Percentiles rank a stretch among this genome's conserved stretches.
Conservation (phyloP, 2,113 vertebrate species). For the Acrocephalus arundinaceus region DNA sequence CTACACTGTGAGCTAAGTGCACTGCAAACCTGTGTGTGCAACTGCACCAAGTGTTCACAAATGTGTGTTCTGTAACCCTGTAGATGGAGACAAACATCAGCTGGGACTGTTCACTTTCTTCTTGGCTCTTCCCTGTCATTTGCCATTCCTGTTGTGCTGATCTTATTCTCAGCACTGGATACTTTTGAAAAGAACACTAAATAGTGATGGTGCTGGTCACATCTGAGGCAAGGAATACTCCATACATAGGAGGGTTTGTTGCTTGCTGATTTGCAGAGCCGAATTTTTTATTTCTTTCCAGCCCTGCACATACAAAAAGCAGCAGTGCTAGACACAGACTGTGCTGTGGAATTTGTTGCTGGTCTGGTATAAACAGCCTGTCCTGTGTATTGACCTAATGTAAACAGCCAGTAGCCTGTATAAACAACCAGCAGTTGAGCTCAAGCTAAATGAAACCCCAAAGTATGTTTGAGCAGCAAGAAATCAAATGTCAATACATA, state of each 20-base stretch:
- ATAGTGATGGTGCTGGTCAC: neutral
- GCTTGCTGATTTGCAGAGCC: neutral
- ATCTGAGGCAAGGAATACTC: neutral
- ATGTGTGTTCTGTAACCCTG: neutral
- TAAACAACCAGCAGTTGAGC: slow-evolving; percentile 58
- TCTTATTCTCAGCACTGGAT: neutral
- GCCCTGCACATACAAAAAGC: neutral
- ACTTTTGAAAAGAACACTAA: neutral
- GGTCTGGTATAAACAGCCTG: slow-evolving; percentile 50
- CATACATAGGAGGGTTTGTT: neutral
- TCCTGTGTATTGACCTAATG: slow-evolving; percentile 55
- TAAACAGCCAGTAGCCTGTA: slow-evolving; percentile 68
- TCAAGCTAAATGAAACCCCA: slow-evolving; percentile 16
- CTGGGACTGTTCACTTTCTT: neutral
- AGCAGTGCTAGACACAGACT: neutral
- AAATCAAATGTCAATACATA: slow-evolving; percentile 9
- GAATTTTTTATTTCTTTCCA: neutral
- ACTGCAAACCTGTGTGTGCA: neutral
- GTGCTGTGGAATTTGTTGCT: slow-evolving; percentile 49
- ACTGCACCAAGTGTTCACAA: neutral
- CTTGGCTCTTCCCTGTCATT: neutral
- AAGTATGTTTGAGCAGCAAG: slow-evolving; percentile 26
- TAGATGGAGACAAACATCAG: neutral
- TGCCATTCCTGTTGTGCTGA: neutral
- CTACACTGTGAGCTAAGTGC: neutral